Evolutionary conservation across 2,797 vertebrate genomes (phyloP).

Genomic region (Odontamblyopus lacepedii): DNA sequence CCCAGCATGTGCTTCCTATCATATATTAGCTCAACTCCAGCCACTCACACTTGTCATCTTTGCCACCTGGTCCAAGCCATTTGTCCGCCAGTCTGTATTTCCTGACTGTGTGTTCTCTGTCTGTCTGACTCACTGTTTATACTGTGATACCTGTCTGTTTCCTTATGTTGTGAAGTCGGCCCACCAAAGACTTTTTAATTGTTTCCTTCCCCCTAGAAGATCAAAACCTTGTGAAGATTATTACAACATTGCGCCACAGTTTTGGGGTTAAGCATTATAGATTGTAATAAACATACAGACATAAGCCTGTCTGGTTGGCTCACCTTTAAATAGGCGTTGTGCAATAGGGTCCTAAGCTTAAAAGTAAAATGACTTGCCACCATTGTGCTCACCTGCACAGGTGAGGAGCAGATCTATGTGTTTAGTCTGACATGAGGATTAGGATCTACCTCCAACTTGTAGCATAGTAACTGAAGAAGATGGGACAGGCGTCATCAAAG

Average conservation of each 20-base stretch:
- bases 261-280: constrained; percentile 3
- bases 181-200: constrained; percentile 75
- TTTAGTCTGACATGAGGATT: constrained; percentile 70
- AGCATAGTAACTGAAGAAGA: constrained; percentile 31
- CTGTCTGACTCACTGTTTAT: constrained; percentile 57
- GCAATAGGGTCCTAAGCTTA: background rate
- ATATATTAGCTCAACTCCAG: constrained; percentile 50
- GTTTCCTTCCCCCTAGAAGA: constrained; percentile 69
- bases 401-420: constrained; percentile 58
- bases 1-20: constrained; percentile 71
- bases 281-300: background rate
- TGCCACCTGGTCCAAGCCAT: constrained; percentile 58
- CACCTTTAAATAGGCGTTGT: background rate
- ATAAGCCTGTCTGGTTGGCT: background rate
- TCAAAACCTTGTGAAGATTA: constrained; percentile 52
- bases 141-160: constrained; percentile 63
- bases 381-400: constrained; percentile 59
- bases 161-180: constrained; percentile 61
- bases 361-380: constrained; percentile 30
- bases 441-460: constrained; percentile 47
- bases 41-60: constrained; percentile 56
- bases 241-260: constrained; percentile 25
- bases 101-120: constrained; percentile 42
- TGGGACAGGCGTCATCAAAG: constrained; percentile 30
- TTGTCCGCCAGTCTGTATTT: constrained; percentile 37